Evolutionary conservation across 2,797 vertebrate genomes (phyloP).

Genomic region (Peromyscus nudipes): DNA sequence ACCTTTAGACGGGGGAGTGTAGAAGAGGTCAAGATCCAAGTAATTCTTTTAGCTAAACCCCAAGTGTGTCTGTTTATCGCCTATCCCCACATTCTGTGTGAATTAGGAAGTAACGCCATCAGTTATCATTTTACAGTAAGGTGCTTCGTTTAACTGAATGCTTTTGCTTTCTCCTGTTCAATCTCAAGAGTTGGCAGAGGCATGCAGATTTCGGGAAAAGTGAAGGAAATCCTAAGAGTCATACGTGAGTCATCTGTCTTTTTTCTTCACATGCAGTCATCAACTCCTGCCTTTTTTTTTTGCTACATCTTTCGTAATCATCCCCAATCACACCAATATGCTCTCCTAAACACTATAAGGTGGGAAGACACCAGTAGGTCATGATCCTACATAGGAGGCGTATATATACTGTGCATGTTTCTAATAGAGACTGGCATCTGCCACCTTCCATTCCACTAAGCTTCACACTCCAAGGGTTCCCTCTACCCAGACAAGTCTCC

Average conservation of each 20-base stretch:
- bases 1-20: conserved; percentile 5
- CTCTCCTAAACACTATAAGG: background rate
- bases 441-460: background rate
- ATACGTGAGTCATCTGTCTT: conserved; percentile 70
- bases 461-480: background rate
- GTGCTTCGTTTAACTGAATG: conserved; percentile 7
- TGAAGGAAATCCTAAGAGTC: conserved; percentile 74
- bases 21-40: background rate
- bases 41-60: background rate
- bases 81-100: background rate
- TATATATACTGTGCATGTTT: background rate
- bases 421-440: background rate
- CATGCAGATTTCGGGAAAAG: conserved; percentile 71
- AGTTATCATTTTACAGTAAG: background rate
- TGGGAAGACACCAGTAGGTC: background rate
- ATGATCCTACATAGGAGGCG: background rate
- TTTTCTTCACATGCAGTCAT: conserved; percentile 65
- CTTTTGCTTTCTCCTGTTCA: conserved; percentile 52
- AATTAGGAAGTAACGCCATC: background rate
- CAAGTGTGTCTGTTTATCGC: background rate
- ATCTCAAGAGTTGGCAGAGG: conserved; percentile 50
- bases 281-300: conserved; percentile 2
- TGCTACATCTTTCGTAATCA: conserved; percentile 58
- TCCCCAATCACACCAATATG: background rate
- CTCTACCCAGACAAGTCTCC: background rate